phyloP scores from a whole-genome alignment of 1,140 invertebrate genomes.

The Camponotus pennsylvanicus region DNA sequence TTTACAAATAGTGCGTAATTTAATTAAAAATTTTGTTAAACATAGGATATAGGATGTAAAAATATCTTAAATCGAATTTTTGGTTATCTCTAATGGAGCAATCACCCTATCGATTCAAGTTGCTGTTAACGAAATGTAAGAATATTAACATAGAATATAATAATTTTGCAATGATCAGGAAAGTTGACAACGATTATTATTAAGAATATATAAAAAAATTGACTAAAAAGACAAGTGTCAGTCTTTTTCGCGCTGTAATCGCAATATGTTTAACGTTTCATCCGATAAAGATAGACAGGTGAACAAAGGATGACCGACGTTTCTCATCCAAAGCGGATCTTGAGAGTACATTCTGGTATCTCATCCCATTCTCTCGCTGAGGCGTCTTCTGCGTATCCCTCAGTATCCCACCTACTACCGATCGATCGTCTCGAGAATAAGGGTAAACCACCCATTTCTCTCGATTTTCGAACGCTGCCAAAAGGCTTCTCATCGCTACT shows the following conservation, averaged over 20 bases:
- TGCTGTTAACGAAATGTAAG: neutral
- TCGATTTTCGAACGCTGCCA: neutral
- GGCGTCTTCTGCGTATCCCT: slow-evolving; percentile 20
- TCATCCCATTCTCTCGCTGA: slow-evolving; percentile 21
- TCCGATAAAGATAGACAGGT: slow-evolving; percentile 43
- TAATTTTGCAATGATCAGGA: neutral
- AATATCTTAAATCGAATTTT: neutral
- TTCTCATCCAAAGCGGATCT: slow-evolving; percentile 36
- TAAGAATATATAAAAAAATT: neutral
- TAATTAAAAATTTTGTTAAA: neutral
- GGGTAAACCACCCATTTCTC: neutral
- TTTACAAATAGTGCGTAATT: neutral
- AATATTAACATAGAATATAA: neutral
- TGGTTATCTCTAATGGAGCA: neutral
- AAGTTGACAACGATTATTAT: neutral
- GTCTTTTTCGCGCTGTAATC: slow-evolving; percentile 45
- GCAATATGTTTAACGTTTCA: slow-evolving; percentile 36
- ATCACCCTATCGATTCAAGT: neutral
- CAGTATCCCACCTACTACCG: neutral
- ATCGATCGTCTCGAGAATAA: slow-evolving; percentile 55
- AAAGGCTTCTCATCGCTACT: slow-evolving; percentile 26
- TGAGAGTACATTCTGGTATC: slow-evolving; percentile 52
- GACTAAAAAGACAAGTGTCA: neutral
- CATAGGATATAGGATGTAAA: neutral
- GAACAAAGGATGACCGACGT: slow-evolving; percentile 57